phyloP scores from a whole-genome alignment of 2,888 invertebrate genomes.

The Catonia carolina region DNA sequence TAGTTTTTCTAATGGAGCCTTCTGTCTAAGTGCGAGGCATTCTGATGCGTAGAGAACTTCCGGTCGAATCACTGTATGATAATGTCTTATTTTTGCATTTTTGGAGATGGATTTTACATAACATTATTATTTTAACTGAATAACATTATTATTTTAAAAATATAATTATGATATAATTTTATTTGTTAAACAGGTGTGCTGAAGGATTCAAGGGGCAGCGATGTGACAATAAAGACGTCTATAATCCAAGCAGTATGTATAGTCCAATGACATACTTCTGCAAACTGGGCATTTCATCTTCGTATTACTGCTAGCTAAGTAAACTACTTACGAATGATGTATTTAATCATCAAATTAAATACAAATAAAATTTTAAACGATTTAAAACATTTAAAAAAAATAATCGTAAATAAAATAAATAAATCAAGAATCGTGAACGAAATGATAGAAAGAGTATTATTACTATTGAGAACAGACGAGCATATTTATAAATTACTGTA shows the following conservation, averaged over 20 bases:
- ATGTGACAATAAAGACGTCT: constrained; percentile 73
- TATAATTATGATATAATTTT: too few species aligned
- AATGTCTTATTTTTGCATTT: too few species aligned
- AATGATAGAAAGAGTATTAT: not conserved
- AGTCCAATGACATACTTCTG: constrained; percentile 59
- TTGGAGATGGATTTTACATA: too few species aligned
- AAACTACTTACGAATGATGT: constrained; percentile 19
- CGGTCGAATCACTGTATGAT: too few species aligned
- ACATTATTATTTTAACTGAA: too few species aligned
- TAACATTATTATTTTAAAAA: too few species aligned
- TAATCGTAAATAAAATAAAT: too few species aligned
- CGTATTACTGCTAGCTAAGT: constrained; percentile 70
- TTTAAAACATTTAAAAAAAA: constrained; percentile 13
- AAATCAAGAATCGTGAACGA: too few species aligned
- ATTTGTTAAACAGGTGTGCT: constrained; percentile 57
- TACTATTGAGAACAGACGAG: too few species aligned
- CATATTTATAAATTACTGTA: constrained; percentile 5
- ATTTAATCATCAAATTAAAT: not conserved
- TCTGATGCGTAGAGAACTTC: too few species aligned
- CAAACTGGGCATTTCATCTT: constrained; percentile 69
- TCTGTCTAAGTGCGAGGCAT: too few species aligned
- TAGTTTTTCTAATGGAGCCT: too few species aligned
- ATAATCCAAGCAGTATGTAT: constrained; percentile 70
- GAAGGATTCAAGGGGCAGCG: constrained; percentile 72
- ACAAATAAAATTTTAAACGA: constrained; percentile 11